Evolutionary conservation across 2,797 vertebrate genomes (phyloP).

Genomic region (Ciconia nigra): DNA sequence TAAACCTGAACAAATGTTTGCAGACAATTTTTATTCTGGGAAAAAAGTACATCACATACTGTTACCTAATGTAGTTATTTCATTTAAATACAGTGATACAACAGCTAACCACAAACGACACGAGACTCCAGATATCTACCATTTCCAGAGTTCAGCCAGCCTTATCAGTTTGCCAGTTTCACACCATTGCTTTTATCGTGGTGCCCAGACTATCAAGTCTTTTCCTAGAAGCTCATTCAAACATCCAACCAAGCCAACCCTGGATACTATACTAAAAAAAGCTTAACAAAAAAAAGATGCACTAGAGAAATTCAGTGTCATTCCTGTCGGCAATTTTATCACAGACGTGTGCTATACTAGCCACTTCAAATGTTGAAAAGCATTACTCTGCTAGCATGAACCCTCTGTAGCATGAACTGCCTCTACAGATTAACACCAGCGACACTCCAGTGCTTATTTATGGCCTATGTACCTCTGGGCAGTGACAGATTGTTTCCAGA

Average conservation of each 20-base stretch:
- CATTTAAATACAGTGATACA: neutral
- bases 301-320: neutral
- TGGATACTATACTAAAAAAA: neutral
- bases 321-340: slow-evolving; percentile 1
- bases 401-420: neutral
- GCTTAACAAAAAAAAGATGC: neutral
- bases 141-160: neutral
- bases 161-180: neutral
- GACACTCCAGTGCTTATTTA: slow-evolving; percentile 17
- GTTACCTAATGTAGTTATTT: neutral
- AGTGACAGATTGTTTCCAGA: slow-evolving; percentile 48
- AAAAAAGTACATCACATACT: neutral
- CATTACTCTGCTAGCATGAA: neutral
- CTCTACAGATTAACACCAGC: slow-evolving; percentile 3
- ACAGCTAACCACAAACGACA: neutral
- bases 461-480: neutral
- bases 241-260: neutral
- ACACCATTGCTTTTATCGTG: neutral
- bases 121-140: neutral
- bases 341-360: neutral
- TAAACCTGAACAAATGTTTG: neutral
- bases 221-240: neutral
- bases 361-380: slow-evolving; percentile 16
- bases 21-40: neutral
- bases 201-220: neutral